Evolutionary conservation across 2,113 vertebrate genomes (phyloP).

Genomic region (Chaetops frenatus): DNA sequence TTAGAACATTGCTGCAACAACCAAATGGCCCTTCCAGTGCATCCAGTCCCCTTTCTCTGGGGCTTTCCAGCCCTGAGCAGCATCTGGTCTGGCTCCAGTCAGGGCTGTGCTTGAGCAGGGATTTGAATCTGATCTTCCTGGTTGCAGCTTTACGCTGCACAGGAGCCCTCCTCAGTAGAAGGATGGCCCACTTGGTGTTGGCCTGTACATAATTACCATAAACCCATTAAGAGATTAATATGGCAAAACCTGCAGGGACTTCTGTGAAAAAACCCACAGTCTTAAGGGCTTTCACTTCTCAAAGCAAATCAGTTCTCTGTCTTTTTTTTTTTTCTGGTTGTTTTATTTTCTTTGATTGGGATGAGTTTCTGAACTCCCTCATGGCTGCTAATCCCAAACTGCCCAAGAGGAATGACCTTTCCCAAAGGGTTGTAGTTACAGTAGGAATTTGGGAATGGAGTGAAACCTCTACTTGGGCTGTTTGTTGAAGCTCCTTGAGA

Average conservation of each 20-base stretch:
- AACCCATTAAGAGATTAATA: slow-evolving; percentile 47
- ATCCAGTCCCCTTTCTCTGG: background rate
- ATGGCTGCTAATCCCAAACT: background rate
- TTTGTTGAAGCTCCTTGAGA: background rate
- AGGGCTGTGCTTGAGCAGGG: background rate
- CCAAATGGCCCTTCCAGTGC: background rate
- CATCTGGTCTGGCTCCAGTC: background rate
- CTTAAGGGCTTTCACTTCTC: slow-evolving; percentile 11
- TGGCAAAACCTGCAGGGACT: background rate
- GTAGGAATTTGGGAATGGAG: background rate
- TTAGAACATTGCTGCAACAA: background rate
- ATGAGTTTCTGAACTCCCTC: background rate
- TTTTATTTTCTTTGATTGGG: background rate
- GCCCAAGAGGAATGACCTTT: background rate
- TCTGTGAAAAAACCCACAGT: background rate
- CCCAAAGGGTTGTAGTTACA: background rate
- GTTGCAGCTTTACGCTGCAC: background rate
- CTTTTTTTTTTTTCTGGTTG: background rate
- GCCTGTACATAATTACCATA: background rate
- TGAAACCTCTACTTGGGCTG: background rate
- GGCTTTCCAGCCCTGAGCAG: background rate
- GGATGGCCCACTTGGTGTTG: background rate
- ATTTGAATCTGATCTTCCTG: background rate
- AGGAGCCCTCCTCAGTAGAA: background rate
- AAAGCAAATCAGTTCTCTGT: background rate